A percentile compares a stretch with the other conserved stretches of the same genome.
phyloP scores from a whole-genome alignment of 2,888 invertebrate genomes.

The Gonocerus acuteangulatus region DNA sequence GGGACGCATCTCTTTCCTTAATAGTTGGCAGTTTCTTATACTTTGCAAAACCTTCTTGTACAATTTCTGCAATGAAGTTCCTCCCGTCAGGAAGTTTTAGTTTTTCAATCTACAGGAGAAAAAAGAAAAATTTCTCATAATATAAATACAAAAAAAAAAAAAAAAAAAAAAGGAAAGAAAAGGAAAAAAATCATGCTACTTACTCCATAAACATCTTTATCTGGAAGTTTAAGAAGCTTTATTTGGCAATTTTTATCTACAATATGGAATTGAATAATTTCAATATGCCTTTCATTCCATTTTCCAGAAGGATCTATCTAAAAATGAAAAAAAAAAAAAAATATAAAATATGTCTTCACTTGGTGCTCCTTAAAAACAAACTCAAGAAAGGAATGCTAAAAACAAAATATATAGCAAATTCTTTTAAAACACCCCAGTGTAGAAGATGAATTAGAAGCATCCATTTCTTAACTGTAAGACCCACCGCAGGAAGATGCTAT shows the following conservation, averaged over 20 bases:
- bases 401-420: too few relatives aligned
- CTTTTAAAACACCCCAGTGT: too few relatives aligned
- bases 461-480: too few relatives aligned
- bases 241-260: conserved; percentile 11
- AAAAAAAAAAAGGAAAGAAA: too few relatives aligned
- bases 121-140: not conserved
- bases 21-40: not conserved
- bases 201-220: conserved; percentile 8
- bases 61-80: not conserved
- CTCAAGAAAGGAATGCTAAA: too few relatives aligned
- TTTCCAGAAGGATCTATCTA: conserved; percentile 8
- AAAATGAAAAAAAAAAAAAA: not conserved
- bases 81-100: conserved; percentile 18
- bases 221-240: conserved; percentile 12
- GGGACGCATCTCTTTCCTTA: not conserved
- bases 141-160: too few relatives aligned
- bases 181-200: too few relatives aligned
- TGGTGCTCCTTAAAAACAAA: not conserved
- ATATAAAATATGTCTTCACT: not conserved
- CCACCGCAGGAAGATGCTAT: too few relatives aligned
- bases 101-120: conserved; percentile 16
- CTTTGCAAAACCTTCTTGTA: not conserved
- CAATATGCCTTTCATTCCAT: not conserved
- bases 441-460: too few relatives aligned
- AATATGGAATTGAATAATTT: conserved; percentile 2